Evolutionary conservation across 2,113 vertebrate genomes (phyloP), one percentile per base, ranked within the genome.

Genomic region (Pyxicephalus adspersus): DNA sequence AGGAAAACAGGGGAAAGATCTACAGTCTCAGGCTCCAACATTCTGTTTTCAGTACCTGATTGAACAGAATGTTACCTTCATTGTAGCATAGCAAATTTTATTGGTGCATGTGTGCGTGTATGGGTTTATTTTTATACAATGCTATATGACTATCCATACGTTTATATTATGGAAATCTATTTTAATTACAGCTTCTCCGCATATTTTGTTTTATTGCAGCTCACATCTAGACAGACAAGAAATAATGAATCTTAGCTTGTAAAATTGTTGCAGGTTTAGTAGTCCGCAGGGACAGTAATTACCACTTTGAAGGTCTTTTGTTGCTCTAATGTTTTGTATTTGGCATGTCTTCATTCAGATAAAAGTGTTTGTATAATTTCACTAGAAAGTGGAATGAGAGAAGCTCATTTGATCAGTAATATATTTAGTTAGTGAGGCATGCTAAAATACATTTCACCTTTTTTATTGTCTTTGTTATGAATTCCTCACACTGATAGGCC

Each of bases 361-460:
- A 57, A 75, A 82, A 34, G 61, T 73, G 64, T 82, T 75, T 66
- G 54, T 75, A 75, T 75, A 82, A 81, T 73, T 81, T 81, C 28
- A 64, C 78, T 45, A 64, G 67, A 50, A 73, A 81, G 78, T 81
- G 67, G 64, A 81, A 50, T 64, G 57, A 64, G 80, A 45, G 60
- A 81, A 74, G 61, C 61, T 66, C 52, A 82, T 75, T 75, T 82
- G 66, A 75, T 75, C 66, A 82, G 80, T 64, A 82, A 75, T 75
- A 65, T 73, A 66, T 75, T 55, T 82, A 75, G 70, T 82, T 82
- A 82, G 70, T 75, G 80, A 82, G 75, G 71, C 80, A 82, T 82
- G 80, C 70, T 65, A 61, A 57, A 82, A 66, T 63, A 82, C 71
- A 82, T 82, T 82, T 75, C 63, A 82, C 80, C 70, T 82, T 75